Percentiles rank a stretch among this genome's conserved stretches.
Evolutionary conservation across 2,888 invertebrate species (phyloP).

Genomic region (Myathropa florea): DNA sequence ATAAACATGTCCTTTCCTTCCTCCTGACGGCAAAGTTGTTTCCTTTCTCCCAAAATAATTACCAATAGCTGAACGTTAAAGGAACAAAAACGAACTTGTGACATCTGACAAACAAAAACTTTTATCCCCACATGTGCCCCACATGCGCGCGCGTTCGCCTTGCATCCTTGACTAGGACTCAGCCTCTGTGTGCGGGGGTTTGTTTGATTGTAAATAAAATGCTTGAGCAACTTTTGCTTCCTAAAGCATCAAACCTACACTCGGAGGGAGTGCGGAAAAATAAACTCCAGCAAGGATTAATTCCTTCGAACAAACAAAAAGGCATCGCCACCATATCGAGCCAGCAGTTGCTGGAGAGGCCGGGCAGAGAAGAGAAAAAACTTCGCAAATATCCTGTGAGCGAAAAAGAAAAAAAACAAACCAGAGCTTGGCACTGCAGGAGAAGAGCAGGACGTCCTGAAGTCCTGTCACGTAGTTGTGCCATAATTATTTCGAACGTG

Average conservation of each 20-base stretch:
- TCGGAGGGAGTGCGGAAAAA: neutral
- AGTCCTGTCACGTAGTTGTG: constrained; percentile 67
- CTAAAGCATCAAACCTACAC: constrained; percentile 25
- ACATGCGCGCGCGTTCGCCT: neutral
- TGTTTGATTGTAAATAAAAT: constrained; percentile 31
- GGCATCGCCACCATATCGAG: neutral
- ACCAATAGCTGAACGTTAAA: constrained; percentile 35
- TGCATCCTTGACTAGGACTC: neutral
- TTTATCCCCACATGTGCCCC: constrained; percentile 52
- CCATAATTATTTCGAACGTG: constrained; percentile 67
- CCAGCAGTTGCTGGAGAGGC: neutral
- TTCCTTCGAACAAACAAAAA: constrained; percentile 29
- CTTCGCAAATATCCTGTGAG: constrained; percentile 9
- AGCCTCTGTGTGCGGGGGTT: neutral
- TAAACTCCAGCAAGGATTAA: constrained; percentile 41
- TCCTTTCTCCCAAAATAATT: constrained; percentile 48
- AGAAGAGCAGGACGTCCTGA: constrained; percentile 8
- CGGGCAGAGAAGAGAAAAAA: constrained; percentile 6
- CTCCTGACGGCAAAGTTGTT: constrained; percentile 8
- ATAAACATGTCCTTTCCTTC: constrained; percentile 39
- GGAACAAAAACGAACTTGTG: constrained; percentile 24
- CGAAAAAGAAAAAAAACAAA: neutral
- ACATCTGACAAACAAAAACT: constrained; percentile 63
- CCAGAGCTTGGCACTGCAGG: neutral
- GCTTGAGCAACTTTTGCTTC: constrained; percentile 43